A percentile compares a stretch with the other conserved stretches of the same genome.
These are phyloP conservation scores for Ageneiosus marmoratus DNA, from an alignment of 2,113 vertebrate genomes.

Conservation along the genomic window DNA sequence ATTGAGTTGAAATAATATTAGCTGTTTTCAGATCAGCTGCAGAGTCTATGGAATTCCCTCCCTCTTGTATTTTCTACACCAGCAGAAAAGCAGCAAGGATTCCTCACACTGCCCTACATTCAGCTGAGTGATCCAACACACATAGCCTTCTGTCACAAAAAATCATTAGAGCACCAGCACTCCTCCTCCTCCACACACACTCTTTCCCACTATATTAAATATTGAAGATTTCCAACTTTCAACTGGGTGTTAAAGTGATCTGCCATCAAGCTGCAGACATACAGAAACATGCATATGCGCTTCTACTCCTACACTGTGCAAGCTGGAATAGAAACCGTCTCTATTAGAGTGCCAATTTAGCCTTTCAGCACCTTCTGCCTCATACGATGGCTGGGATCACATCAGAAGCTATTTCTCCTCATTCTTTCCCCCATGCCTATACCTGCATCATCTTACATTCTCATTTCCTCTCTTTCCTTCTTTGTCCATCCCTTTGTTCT, in stretches of 20 bases:
- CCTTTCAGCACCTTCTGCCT: slow-evolving; percentile 35
- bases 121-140: slow-evolving; percentile 57
- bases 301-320: slow-evolving; percentile 4
- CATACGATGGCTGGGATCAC: slow-evolving; percentile 17
- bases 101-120: slow-evolving; percentile 58
- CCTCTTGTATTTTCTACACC: background rate
- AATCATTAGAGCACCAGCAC: slow-evolving; percentile 47
- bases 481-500: slow-evolving; percentile 50
- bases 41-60: slow-evolving; percentile 23
- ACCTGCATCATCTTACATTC: slow-evolving; percentile 37
- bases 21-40: slow-evolving; percentile 35
- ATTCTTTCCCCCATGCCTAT: slow-evolving; percentile 29
- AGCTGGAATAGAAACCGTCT: slow-evolving; percentile 41
- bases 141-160: slow-evolving; percentile 55
- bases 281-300: slow-evolving; percentile 5
- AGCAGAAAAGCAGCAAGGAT: slow-evolving; percentile 38
- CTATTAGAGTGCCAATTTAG: slow-evolving; percentile 52
- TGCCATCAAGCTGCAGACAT: slow-evolving; percentile 50
- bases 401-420: slow-evolving; percentile 33
- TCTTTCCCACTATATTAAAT: slow-evolving; percentile 57
- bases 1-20: slow-evolving; percentile 1
- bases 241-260: slow-evolving; percentile 53
- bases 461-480: slow-evolving; percentile 39
- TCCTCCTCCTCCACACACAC: slow-evolving; percentile 10
- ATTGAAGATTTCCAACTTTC: slow-evolving; percentile 63